phyloP scores from a whole-genome alignment of 30 jellyfish, hydroid and myxozoan genomes.

The Cassiopea andromeda region DNA sequence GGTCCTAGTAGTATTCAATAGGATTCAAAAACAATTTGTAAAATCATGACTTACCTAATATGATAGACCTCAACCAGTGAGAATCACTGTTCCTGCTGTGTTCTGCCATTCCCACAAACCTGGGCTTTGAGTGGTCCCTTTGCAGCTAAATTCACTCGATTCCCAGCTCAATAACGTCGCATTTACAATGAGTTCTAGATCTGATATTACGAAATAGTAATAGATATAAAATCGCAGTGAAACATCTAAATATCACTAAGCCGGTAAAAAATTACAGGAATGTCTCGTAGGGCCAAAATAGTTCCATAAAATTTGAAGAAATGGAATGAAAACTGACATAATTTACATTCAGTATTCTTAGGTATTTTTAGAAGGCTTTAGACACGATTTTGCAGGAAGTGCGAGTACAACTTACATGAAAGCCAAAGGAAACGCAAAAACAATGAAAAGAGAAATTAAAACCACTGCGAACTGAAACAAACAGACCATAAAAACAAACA shows the following conservation, averaged over 20 bases:
- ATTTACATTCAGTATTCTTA: not conserved
- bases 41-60: not conserved
- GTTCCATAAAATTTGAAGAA: not conserved
- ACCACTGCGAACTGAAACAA: conserved; percentile 3
- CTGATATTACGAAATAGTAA: not conserved
- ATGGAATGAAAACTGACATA: not conserved
- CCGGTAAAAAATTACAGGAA: not conserved
- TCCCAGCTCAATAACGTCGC: not conserved
- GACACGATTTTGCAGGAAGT: conserved; percentile 1
- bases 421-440: conserved; percentile 25
- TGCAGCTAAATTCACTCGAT: not conserved
- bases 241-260: not conserved
- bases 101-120: conserved; percentile 5
- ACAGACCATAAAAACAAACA: conserved; percentile 47
- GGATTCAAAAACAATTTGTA: not conserved
- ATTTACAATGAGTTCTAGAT: not conserved
- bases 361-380: not conserved
- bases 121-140: not conserved
- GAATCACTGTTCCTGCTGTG: conserved; percentile 20
- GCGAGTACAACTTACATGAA: not conserved
- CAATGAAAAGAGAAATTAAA: conserved; percentile 10
- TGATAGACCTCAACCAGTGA: not conserved
- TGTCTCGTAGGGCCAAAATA: not conserved
- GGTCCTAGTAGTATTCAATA: not conserved
- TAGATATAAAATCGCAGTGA: not conserved